Evolutionary conservation across 2,113 vertebrate species (phyloP).

Genomic region (Cygnus buccinator): DNA sequence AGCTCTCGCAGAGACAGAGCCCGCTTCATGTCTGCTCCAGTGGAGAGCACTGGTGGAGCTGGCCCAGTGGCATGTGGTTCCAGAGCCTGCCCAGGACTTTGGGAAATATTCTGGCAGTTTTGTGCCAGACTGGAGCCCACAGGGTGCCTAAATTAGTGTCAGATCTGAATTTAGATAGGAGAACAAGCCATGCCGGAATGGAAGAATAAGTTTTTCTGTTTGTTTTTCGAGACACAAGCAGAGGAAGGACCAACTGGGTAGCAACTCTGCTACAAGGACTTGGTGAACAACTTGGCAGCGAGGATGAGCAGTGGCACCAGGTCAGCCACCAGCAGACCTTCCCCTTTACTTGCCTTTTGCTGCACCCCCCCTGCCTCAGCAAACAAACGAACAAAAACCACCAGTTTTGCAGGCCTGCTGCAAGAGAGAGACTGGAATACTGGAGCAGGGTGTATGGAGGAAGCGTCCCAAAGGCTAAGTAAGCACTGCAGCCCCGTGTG

Average conservation of each 20-base stretch:
- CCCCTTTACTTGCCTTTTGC: fast-evolving
- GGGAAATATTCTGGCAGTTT: background rate
- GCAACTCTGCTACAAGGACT: background rate
- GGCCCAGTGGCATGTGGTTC: fast-evolving
- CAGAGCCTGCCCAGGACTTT: background rate
- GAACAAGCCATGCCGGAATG: too few species aligned
- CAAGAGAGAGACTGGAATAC: background rate
- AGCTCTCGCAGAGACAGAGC: background rate
- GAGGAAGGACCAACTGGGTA: background rate
- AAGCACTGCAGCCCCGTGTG: background rate
- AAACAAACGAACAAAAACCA: background rate
- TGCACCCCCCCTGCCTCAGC: too few species aligned
- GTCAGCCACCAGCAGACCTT: background rate
- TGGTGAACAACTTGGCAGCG: background rate
- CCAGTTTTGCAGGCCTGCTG: background rate
- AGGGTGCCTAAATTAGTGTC: background rate
- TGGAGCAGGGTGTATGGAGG: background rate
- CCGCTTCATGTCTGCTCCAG: background rate
- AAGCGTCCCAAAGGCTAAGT: fast-evolving
- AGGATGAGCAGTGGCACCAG: background rate
- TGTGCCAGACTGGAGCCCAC: background rate
- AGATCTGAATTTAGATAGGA: background rate
- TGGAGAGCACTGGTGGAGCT: background rate
- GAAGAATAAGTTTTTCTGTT: too few species aligned
- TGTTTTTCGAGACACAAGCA: background rate